phyloP scores from a whole-genome alignment of 1,140 invertebrate genomes.

The Drosophila sp. region DNA sequence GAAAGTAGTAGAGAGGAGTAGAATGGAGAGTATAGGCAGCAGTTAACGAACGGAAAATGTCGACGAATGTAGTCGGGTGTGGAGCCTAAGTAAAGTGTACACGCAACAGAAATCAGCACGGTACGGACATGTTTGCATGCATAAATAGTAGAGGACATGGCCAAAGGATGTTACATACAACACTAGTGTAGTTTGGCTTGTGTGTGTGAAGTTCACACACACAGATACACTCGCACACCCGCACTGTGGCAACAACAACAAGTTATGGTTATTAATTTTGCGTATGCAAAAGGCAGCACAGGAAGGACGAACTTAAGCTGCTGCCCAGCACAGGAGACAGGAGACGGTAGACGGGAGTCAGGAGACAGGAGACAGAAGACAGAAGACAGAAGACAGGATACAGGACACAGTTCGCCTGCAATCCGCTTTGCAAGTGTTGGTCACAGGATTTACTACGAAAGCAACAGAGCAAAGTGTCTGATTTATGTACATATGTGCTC shows the following conservation, averaged over 20 bases:
- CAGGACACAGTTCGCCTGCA: slow-evolving; percentile 30
- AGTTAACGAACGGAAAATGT: slow-evolving; percentile 60
- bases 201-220: slow-evolving; percentile 25
- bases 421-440: slow-evolving; percentile 77
- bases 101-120: slow-evolving; percentile 73
- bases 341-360: no score
- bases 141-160: slow-evolving; percentile 80
- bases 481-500: slow-evolving; percentile 54
- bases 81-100: slow-evolving; percentile 67
- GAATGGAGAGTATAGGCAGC: slow-evolving; percentile 7
- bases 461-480: slow-evolving; percentile 67
- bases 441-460: slow-evolving; percentile 70
- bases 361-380: background rate
- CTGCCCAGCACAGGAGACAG: slow-evolving; percentile 3
- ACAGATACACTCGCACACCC: slow-evolving; percentile 8
- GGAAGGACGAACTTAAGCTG: slow-evolving; percentile 67
- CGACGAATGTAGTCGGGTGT: slow-evolving; percentile 46
- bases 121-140: slow-evolving; percentile 78
- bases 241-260: slow-evolving; percentile 44
- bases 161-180: slow-evolving; percentile 10
- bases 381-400: background rate
- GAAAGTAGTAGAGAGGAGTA: background rate
- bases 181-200: background rate
- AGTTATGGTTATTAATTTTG: slow-evolving; percentile 82
- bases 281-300: slow-evolving; percentile 67